Base-by-base conservation (phyloP, 2,888 invertebrate genomes). In the Masnerella sp. region DNA sequence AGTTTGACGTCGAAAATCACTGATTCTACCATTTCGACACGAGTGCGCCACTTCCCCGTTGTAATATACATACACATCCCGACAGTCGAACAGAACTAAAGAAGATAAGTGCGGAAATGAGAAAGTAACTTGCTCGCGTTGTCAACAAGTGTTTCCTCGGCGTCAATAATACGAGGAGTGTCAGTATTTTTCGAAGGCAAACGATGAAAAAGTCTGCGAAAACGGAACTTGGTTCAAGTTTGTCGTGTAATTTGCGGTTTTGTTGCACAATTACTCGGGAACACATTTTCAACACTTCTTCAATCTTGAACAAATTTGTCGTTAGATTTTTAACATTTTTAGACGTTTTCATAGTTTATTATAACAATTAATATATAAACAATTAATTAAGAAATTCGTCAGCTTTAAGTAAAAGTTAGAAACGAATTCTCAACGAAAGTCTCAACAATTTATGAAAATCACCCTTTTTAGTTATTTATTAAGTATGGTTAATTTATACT, bases 1-100 rank as follows among this genome's bases (percentile, higher is more conserved):
- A 56, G 56, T 56, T 56, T 42, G 56, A 30, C 54, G 40, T 28
- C 11, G 18, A 28, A 40, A 56, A 56, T 56, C 56, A 30, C 30
- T 28, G 28, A 54, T 54, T 54, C 40, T 17, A 42, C 30, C 25
- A 25, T 52, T 52, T 4, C 15, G 11, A 22, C 8, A 11, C n/a
- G 38, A 36, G 9, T 8, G 20, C 12, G 8, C 11, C 5, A 20
- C 15, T 52, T 52, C 15, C n/a, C 28, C n/a, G 4, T 2, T 42
- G 12, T 18, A 30, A 56, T 28, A 28, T 15, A 28, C 38, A 52
- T 40, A 28, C 25, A 28, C 15, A 11, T n/a, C n/a, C n/a, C n/a
- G n/a, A 25, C 25, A 25, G 5, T 1, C 8, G 0, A 52, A 36
- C 25, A 17, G 11, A 30, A 20, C 11, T 30, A 32, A 51, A 34